Conservation (phyloP, 1,140 invertebrate species). For the Eufriesea mexicana region DNA sequence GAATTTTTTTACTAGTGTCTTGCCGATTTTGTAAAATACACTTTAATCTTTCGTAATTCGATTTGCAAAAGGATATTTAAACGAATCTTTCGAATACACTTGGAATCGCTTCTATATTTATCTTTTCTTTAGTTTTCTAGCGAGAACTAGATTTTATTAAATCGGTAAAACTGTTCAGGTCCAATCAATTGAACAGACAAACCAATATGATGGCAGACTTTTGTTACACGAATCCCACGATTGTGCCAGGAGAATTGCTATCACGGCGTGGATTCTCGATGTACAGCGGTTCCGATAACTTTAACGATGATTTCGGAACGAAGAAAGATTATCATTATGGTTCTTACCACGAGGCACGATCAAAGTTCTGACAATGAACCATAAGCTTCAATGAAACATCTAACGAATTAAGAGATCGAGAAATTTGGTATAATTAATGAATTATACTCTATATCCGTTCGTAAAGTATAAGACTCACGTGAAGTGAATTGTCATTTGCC, state of each 20-base stretch:
- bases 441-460: constrained; percentile 9
- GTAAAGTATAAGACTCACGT: constrained; percentile 3
- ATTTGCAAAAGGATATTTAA: neutral
- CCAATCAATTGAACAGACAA: constrained; percentile 74
- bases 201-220: constrained; percentile 77
- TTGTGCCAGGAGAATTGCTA: constrained; percentile 76
- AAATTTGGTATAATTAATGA: neutral
- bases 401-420: constrained; percentile 9
- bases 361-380: constrained; percentile 70
- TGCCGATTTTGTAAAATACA: neutral
- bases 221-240: constrained; percentile 79
- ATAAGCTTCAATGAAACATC: neutral
- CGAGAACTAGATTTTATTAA: neutral
- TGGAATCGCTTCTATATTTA: constrained; percentile 14
- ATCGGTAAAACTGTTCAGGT: constrained; percentile 64
- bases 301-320: constrained; percentile 65
- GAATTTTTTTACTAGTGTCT: constrained; percentile 15
- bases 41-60: neutral
- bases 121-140: neutral
- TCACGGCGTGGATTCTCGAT: constrained; percentile 77
- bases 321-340: constrained; percentile 57
- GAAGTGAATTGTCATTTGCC: constrained; percentile 9
- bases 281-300: constrained; percentile 72
- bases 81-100: neutral
- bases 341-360: constrained; percentile 65